Evolutionary conservation across 30 jellyfish, hydroid and myxozoan species (phyloP), one percentile per base, ranked within the genome.

Genomic region (Aurelia aurita complex sp. Pacific): DNA sequence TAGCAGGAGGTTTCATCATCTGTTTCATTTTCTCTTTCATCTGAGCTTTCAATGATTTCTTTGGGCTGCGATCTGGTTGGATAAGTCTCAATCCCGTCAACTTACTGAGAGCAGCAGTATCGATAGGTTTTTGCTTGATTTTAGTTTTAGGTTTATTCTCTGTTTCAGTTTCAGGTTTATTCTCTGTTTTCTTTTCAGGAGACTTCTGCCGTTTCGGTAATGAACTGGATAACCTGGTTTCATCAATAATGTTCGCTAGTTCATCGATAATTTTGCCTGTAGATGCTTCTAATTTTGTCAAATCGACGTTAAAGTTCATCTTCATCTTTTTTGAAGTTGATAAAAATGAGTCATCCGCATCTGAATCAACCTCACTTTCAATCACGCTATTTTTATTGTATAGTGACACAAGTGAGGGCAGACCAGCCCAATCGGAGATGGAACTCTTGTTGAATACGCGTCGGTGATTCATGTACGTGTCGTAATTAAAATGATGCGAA

Each of bases 391-490:
- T 4, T 15, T 53, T 15, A 40, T 19, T 38, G 19, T 66, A 32
- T 15, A 38, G 42, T 33, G 73, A 52, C 63, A 16, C 74, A 6
- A 51, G 35, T 5, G 73, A 53, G 4, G 85, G 82, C 3, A 53
- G 10, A 2, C 36, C 72, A 11, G 85, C 46, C 61, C 40, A 23
- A 0, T 19, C 62, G 2, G 88, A 64, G 15, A 14, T 23, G 36
- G 36, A 14, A 50, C 85, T 83, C 55, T 81, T 70, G 17, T 82
- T 83, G 6, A 85, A 35, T 19, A 92, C 52, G 12, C 85, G 84
- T 36, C 94, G 70, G 87, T 69, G 43, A 35, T 60, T 73, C 65
- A 85, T 74, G 83, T 91, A 91, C 1, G 96, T 81, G 36, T 91
- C 98, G 81, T 85, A 91, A 69, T 85, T 94, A 8, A 86, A 62